Conservation (phyloP, 1,140 invertebrate genomes). For the Drosophila chauvacae region DNA sequence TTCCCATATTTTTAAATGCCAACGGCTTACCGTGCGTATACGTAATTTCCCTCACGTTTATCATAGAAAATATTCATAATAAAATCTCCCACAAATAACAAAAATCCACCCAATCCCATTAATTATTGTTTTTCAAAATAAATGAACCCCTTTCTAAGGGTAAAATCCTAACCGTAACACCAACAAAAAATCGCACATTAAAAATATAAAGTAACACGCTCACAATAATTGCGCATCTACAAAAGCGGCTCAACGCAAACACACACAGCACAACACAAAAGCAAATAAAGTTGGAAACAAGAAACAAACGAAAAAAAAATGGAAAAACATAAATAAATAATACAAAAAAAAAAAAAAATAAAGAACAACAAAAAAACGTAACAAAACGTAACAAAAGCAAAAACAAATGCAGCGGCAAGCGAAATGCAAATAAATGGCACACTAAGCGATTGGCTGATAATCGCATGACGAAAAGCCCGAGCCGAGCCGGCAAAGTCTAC, state of each 20-base stretch:
- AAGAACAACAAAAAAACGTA: constrained; percentile 21
- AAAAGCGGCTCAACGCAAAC: constrained; percentile 60
- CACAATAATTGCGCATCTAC: constrained; percentile 82
- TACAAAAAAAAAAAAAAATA: constrained; percentile 22
- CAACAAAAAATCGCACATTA: constrained; percentile 47
- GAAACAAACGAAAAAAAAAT: constrained; percentile 29
- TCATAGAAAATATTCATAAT: constrained; percentile 11
- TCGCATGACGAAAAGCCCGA: constrained; percentile 72
- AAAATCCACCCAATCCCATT: neutral
- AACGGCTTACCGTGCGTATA: neutral
- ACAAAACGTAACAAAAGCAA: constrained; percentile 36
- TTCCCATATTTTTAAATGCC: neutral
- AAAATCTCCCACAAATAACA: constrained; percentile 3
- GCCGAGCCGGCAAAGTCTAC: constrained; percentile 46
- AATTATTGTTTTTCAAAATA: neutral
- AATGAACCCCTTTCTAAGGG: constrained; percentile 22
- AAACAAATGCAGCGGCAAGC: constrained; percentile 35
- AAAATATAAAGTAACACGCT: constrained; percentile 81
- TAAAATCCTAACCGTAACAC: constrained; percentile 25
- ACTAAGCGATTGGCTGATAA: constrained; percentile 81
- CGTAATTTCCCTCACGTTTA: neutral
- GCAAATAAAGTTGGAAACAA: constrained; percentile 62
- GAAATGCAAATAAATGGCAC: constrained; percentile 81
- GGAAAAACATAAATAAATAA: constrained; percentile 17
- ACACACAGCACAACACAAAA: constrained; percentile 49